These are phyloP conservation scores for Chrysolina americana DNA, from an alignment of 2,888 invertebrate genomes.

Conservation along the genomic window DNA sequence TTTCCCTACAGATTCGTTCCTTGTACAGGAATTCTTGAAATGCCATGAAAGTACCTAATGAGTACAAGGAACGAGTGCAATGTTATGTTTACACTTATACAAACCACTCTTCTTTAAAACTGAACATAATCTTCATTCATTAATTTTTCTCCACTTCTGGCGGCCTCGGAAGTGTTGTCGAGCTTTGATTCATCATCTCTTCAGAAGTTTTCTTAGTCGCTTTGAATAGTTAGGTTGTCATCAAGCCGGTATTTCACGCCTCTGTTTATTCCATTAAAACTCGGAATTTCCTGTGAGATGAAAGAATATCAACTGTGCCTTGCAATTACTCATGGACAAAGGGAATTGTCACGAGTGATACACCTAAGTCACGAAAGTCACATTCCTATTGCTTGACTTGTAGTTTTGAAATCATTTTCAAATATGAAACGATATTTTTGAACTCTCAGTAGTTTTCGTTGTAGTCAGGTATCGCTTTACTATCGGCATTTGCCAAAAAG, in stretches of 20 bases:
- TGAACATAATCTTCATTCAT: conserved; percentile 5
- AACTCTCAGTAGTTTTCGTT: background rate
- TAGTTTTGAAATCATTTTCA: background rate
- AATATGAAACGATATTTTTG: no score
- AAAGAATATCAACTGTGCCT: no score
- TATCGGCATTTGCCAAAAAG: no score
- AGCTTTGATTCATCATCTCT: conserved; percentile 25
- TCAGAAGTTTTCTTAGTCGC: conserved; percentile 28
- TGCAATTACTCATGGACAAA: no score
- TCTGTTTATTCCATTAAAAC: conserved; percentile 19
- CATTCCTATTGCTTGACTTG: background rate
- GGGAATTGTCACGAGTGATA: conserved; percentile 2
- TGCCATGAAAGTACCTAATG: background rate
- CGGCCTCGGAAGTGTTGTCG: conserved; percentile 21
- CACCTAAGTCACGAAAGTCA: background rate
- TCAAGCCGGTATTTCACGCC: conserved; percentile 27
- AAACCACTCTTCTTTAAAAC: background rate
- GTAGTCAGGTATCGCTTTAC: no score
- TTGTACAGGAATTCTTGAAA: background rate
- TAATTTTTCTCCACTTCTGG: conserved; percentile 10
- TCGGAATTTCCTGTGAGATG: conserved; percentile 34
- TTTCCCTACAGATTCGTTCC: no score
- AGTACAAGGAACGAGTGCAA: background rate
- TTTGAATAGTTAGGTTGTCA: conserved; percentile 34
- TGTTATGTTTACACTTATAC: background rate